Percentiles rank a stretch among this genome's conserved stretches.
Conservation (phyloP, 2,797 vertebrate genomes). For the Peromyscus eremicus region DNA sequence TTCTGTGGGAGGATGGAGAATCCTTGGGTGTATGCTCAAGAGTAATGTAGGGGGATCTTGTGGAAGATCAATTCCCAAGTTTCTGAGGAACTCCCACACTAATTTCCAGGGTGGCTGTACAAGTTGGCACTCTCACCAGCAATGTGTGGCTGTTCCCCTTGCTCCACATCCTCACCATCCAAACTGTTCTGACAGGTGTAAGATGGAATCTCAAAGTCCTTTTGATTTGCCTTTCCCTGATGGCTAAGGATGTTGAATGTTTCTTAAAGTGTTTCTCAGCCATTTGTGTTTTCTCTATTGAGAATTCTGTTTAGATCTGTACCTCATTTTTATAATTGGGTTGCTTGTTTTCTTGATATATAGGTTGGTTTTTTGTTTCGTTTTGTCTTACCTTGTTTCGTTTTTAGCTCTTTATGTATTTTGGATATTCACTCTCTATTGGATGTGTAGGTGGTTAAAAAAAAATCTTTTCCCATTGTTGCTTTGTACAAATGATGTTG, state of each 20-base stretch:
- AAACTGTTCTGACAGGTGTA: not conserved
- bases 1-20: not conserved
- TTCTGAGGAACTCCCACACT: not conserved
- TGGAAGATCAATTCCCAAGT: not conserved
- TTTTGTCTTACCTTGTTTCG: not conserved
- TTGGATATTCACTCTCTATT: not conserved
- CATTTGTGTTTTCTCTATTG: not conserved
- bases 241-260: not conserved
- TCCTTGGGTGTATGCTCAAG: not conserved
- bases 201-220: not conserved
- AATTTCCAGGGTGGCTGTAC: not conserved
- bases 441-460: not conserved
- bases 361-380: not conserved
- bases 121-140: not conserved
- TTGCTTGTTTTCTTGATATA: not conserved
- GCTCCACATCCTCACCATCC: not conserved
- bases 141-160: not conserved
- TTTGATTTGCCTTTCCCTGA: not conserved
- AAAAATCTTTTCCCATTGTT: not conserved
- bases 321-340: not conserved
- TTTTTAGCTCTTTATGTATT: not conserved
- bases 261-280: not conserved
- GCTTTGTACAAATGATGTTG: not conserved
- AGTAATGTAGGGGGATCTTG: not conserved
- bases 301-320: not conserved